Evolutionary conservation across 2,888 invertebrate genomes (phyloP), one percentile per base, ranked within the genome.

Genomic region (Troglohyphantes excavatus): DNA sequence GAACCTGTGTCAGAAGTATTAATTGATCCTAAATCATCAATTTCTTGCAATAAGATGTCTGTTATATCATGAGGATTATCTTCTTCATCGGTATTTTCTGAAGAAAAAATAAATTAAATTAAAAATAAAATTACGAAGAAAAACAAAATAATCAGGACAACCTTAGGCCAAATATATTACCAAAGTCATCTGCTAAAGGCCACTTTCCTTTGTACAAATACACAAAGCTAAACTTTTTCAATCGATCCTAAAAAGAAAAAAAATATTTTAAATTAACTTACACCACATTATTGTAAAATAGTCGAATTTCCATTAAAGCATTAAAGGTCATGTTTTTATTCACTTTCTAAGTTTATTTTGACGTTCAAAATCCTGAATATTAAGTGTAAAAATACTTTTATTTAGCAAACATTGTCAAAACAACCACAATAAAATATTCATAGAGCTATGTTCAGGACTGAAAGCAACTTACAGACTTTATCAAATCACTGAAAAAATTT

Each of bases 171-270:
- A 21, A n/a, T 19, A 46, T n/a, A 2, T 68, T 67, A 68, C 79
- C 79, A 53, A 29, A 53, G 19, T 67, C 26, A 27, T 46, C 23
- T 7, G 79, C 68, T 3, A 9, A 0, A 46, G 67, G 68, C 68
- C 67, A 67, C 7, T 67, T 46, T 29, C 68, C 79, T 67, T 68
- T 79, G 26, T 26, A 79, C 21, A 79, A 67, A 68, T 65, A n/a
- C 1, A 26, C 78, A 39, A 78, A 78, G 26, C 78, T 78, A 65
- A 43, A 78, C 13, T 7, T 78, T 26, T 78, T 23, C 26, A 78
- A 65, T 17, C 78, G 39, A n/a, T 78, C 78, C 65, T 78, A 26
- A 9, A 75, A 19, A 68, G 17, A 68, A 68, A 29, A 27, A 33
- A 33, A 68, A 17, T 61, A 61, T 61, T n/a, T n/a, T n/a, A n/a